A percentile compares a stretch with the other conserved stretches of the same genome.
Evolutionary conservation across 1,140 invertebrate species (phyloP).

Genomic region (Drosophila truncata): DNA sequence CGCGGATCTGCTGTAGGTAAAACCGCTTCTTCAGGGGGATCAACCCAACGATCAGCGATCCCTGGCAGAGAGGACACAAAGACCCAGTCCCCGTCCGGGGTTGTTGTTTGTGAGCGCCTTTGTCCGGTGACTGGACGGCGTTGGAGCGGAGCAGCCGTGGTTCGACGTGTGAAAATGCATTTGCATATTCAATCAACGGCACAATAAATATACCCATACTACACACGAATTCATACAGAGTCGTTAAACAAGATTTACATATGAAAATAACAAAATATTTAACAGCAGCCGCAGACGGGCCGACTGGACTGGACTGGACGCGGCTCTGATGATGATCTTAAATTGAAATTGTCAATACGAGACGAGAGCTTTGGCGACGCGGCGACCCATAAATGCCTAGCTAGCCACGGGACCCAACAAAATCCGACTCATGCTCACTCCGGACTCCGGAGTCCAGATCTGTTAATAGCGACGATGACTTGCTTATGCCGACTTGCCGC

Average conservation of each 20-base stretch:
- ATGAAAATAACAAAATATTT: conserved; percentile 77
- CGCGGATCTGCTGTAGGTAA: conserved; percentile 59
- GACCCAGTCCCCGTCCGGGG: conserved; percentile 10
- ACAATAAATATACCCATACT: conserved; percentile 77
- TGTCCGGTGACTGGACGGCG: conserved; percentile 52
- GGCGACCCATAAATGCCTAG: conserved; percentile 67
- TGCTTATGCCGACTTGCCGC: conserved; percentile 20
- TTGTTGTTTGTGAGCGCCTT: conserved; percentile 40
- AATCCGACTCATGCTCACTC: conserved; percentile 41
- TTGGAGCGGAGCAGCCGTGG: conserved; percentile 13
- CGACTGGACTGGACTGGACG: conserved; percentile 25
- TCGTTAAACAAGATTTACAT: conserved; percentile 83
- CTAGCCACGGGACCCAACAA: conserved; percentile 25
- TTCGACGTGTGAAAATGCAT: conserved; percentile 80
- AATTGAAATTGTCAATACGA: conserved; percentile 81
- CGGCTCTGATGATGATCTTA: conserved; percentile 44
- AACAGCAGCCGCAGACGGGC: conserved; percentile 52
- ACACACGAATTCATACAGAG: conserved; percentile 82
- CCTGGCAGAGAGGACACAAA: conserved; percentile 20
- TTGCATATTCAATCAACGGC: conserved; percentile 83
- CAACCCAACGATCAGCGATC: conserved; percentile 22
- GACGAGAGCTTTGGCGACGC: conserved; percentile 47
- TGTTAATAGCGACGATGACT: conserved; percentile 74
- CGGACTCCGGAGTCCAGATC: no score
- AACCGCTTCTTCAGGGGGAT: background rate